phyloP scores from a whole-genome alignment of 2,797 vertebrate genomes.

The Enteromius mattozi region DNA sequence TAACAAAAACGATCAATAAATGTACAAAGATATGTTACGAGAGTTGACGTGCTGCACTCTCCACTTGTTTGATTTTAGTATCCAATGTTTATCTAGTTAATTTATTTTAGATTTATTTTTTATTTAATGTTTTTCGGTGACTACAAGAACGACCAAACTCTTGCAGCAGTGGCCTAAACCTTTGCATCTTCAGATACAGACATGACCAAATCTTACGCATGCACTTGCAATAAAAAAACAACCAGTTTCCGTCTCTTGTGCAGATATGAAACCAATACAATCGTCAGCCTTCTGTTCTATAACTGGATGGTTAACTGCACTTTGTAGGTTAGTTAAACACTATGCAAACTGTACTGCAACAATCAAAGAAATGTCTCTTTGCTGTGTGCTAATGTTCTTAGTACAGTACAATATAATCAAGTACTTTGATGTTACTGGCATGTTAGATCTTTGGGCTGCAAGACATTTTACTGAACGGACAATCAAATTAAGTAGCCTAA shows the following conservation, averaged over 20 bases:
- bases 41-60: conserved; percentile 49
- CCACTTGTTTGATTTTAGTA: conserved; percentile 55
- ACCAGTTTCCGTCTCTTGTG: conserved; percentile 6
- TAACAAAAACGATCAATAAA: conserved; percentile 19
- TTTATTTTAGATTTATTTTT: conserved; percentile 60
- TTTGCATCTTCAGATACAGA: conserved; percentile 27
- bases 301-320: conserved; percentile 56
- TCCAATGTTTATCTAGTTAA: conserved; percentile 59
- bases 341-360: conserved; percentile 56
- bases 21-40: conserved; percentile 33
- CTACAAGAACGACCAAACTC: conserved; percentile 57
- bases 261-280: conserved; percentile 25
- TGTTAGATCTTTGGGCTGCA: not conserved
- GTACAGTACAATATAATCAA: conserved; percentile 7
- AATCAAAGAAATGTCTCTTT: conserved; percentile 39
- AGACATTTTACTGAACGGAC: conserved; percentile 33
- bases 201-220: conserved; percentile 14
- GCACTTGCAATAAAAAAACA: conserved; percentile 17
- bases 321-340: conserved; percentile 46
- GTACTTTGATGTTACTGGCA: conserved; percentile 29
- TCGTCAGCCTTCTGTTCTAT: conserved; percentile 36
- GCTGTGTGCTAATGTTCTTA: conserved; percentile 22
- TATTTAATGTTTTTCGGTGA: conserved; percentile 57
- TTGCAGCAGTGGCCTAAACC: conserved; percentile 45
- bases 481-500: conserved; percentile 36